Conservation (phyloP, 2,888 invertebrate species). For the Augiades crinisus region DNA sequence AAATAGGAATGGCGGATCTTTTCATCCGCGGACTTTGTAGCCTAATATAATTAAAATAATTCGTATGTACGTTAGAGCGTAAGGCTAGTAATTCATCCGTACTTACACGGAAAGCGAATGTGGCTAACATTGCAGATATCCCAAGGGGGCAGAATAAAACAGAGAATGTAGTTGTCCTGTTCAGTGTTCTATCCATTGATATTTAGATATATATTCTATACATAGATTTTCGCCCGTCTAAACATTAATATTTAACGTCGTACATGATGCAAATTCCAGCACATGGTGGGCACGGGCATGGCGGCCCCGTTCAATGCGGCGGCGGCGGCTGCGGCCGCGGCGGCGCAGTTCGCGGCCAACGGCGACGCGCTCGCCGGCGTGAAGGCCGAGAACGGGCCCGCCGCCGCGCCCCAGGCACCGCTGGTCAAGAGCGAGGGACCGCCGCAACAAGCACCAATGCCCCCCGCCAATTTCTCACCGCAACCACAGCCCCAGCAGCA, state of each 20-base stretch:
- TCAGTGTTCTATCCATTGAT: no score
- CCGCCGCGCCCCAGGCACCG: conserved; percentile 63
- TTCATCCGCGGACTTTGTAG: no score
- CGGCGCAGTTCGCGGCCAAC: conserved; percentile 81
- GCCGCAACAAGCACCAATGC: conserved; percentile 68
- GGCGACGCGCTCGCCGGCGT: conserved; percentile 78
- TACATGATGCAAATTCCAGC: conserved; percentile 82
- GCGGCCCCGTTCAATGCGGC: conserved; percentile 86
- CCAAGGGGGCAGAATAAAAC: no score
- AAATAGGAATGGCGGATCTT: no score
- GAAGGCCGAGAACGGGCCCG: conserved; percentile 69
- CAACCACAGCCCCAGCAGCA: conserved; percentile 66
- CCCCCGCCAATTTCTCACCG: conserved; percentile 72
- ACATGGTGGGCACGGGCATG: conserved; percentile 97
- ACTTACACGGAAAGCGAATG: no score
- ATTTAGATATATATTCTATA: no score
- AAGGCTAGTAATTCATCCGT: no score
- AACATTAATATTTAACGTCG: background rate
- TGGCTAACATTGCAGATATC: no score
- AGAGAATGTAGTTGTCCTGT: no score
- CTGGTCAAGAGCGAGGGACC: conserved; percentile 79
- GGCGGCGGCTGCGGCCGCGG: conserved; percentile 83
- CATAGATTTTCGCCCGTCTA: background rate
- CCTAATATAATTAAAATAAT: no score
- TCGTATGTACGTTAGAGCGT: no score